Percentiles rank a stretch among this genome's conserved stretches.
Evolutionary conservation across 2,113 vertebrate species (phyloP).

Genomic region (Ptilorrhoa leucosticta): DNA sequence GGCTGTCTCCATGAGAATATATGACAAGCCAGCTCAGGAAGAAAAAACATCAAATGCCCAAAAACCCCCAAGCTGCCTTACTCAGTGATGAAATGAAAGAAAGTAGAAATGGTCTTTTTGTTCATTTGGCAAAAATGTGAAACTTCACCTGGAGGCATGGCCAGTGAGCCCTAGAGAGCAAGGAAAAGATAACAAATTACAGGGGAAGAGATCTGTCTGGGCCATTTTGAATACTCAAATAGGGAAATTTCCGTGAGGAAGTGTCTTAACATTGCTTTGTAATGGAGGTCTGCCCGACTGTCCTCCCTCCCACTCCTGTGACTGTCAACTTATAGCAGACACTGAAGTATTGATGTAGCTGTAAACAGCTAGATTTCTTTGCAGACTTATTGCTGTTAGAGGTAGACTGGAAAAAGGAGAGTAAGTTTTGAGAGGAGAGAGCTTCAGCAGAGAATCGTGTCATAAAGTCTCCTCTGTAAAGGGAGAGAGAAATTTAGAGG

Average conservation of each 20-base stretch:
- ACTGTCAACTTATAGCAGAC: not conserved
- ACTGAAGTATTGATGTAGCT: not conserved
- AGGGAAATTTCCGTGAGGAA: not conserved
- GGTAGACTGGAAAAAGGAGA: not conserved
- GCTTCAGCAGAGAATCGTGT: not conserved
- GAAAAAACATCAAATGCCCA: not conserved
- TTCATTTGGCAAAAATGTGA: not conserved
- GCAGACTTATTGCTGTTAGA: not conserved
- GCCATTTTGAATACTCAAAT: not conserved
- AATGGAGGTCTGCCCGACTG: rapidly evolving
- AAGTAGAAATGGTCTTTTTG: not conserved
- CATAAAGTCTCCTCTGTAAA: not conserved
- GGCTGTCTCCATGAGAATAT: rapidly evolving
- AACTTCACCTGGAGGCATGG: not conserved
- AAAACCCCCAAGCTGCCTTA: not conserved
- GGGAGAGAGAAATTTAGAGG: not conserved
- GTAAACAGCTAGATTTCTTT: not conserved
- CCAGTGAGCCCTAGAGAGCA: not conserved
- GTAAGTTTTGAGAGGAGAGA: not conserved
- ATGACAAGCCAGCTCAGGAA: not conserved
- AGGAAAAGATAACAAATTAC: not conserved
- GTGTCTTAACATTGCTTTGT: not conserved
- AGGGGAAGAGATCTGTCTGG: not conserved
- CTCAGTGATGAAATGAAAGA: not conserved
- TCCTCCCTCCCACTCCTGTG: not conserved